Evolutionary conservation across 2,888 invertebrate species (phyloP).

Genomic region (Athalia circularis): DNA sequence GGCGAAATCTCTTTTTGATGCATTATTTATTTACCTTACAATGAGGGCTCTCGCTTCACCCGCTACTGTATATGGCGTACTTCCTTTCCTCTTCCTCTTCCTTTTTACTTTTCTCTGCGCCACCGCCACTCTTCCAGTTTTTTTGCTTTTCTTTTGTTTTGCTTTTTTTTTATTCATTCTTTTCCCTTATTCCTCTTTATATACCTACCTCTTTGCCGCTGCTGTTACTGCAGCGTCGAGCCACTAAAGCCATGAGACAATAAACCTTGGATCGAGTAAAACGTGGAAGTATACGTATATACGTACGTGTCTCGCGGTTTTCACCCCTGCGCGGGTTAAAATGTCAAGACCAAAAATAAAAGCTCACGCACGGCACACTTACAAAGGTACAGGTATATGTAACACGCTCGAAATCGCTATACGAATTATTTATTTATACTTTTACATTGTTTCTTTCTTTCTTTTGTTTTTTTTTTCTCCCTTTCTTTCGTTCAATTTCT

Average conservation of each 20-base stretch:
- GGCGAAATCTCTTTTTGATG: slow-evolving; percentile 40
- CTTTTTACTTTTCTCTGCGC: not conserved
- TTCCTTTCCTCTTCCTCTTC: not conserved
- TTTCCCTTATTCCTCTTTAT: not conserved
- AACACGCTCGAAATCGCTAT: not conserved
- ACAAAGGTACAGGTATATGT: not conserved
- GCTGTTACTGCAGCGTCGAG: not conserved
- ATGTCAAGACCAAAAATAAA: slow-evolving; percentile 27
- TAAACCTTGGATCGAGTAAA: slow-evolving; percentile 22
- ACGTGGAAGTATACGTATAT: not conserved
- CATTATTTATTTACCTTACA: slow-evolving; percentile 37
- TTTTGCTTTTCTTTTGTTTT: not conserved
- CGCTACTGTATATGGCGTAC: not conserved
- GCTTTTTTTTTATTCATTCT: not conserved
- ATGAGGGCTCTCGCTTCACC: slow-evolving; percentile 21
- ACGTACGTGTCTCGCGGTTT: slow-evolving; percentile 22
- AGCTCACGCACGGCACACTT: not conserved
- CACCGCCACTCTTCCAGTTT: not conserved
- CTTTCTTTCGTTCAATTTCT: not conserved
- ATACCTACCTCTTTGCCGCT: not conserved
- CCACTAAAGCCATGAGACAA: slow-evolving; percentile 19
- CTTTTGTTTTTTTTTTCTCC: not conserved
- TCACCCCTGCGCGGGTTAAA: not conserved
- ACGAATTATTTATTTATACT: slow-evolving; percentile 31
- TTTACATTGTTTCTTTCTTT: slow-evolving; percentile 7